Conservation (phyloP, 2,113 vertebrate species). For the Synodontis membranacea region DNA sequence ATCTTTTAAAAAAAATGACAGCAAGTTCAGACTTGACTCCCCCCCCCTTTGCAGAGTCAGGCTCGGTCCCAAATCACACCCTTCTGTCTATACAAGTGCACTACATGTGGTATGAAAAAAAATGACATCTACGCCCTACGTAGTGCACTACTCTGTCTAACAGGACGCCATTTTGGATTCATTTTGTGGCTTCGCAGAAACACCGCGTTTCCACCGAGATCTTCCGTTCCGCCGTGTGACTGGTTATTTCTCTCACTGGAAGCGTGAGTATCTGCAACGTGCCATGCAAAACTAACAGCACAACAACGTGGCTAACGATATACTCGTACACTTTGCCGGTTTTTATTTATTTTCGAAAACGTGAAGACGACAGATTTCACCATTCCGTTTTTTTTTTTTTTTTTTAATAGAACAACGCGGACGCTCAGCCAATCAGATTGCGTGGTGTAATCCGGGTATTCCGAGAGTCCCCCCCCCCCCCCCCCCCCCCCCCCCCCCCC, state of each 20-base stretch:
- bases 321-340: too few relatives aligned
- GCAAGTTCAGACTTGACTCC: background rate
- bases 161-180: slow-evolving; percentile 21
- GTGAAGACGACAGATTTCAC: background rate
- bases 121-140: background rate
- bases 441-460: slow-evolving; percentile 4
- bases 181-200: background rate
- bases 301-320: background rate
- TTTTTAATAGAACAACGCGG: slow-evolving; percentile 4
- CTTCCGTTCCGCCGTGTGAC: background rate
- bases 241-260: too few relatives aligned
- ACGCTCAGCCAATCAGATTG: background rate
- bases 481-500: background rate
- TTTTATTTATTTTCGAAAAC: background rate
- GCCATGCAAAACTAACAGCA: background rate
- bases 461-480: background rate
- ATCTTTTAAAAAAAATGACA: background rate
- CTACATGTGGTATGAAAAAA: background rate
- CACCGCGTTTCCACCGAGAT: background rate
- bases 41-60: background rate
- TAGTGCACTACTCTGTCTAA: background rate
- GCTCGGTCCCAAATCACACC: background rate
- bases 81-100: background rate
- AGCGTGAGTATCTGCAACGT: slow-evolving; percentile 1
- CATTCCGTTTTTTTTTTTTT: too few relatives aligned